Base-by-base conservation (phyloP, 2,888 invertebrate species). In the Dendrolimus houi region DNA sequence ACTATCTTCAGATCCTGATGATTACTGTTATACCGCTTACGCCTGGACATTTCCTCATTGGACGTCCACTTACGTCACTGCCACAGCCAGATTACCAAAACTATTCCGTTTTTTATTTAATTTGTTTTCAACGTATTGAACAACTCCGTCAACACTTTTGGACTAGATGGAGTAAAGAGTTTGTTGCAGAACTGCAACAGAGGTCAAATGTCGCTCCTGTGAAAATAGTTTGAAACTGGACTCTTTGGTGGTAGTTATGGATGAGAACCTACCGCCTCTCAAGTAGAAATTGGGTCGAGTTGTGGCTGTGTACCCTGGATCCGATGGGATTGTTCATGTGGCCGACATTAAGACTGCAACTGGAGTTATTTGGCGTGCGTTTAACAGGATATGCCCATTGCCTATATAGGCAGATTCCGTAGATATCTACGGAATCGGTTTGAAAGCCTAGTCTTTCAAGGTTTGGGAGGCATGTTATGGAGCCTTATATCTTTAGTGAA, bases 201-300 rank as follows among this genome's bases (percentile, higher is more conserved):
- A 29, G 68, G 54, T 53, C 8, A 71, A 69, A 54, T 71, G 69
- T 68, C 52, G 13, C 8, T 14, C 41, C 0, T n/a, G 9, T n/a
- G 55, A 54, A 12, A 55, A 56, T 9, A 17, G 58, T 7, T 55
- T 66, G 10, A 53, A 60, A 8, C 42, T 54, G 0, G 56, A 58
- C 41, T 56, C 55, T 7, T 52, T 68, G 41, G 66, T 66, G 1
- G 13, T 68, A 8, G 53, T 67, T 6, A 66, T 65, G 53, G 66
- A 68, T 8, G 63, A 65, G 29, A 52, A 58, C 10, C 55, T 65
- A 2, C 64, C 64, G 2, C 64, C 64, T 1, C 52, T 66, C 0
- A 63, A 62, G 40, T 70, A 64, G 65, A 58, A 53, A 17, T 58
- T 70, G 1, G 67, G 66, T 10, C 59, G 67, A 14, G 57, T 70